Conservation (phyloP, 2,797 vertebrate genomes). For the Sandelia bainsii region DNA sequence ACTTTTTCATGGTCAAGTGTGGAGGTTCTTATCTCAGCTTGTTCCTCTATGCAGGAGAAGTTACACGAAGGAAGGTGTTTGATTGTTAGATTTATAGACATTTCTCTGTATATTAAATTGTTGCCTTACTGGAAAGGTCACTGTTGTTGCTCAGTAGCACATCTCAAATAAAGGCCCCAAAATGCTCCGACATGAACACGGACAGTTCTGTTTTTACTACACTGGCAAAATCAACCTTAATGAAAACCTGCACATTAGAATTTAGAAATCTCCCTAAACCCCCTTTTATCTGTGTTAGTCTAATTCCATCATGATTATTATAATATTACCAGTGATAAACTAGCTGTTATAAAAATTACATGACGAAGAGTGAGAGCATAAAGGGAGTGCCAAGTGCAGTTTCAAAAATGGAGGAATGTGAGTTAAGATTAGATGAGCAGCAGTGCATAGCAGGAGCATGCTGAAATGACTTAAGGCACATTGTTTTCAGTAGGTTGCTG, state of each 20-base stretch:
- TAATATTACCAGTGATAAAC: not conserved
- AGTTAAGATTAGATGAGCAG: conserved; percentile 33
- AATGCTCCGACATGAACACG: not conserved
- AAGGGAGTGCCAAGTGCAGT: not conserved
- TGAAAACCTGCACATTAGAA: conserved; percentile 3
- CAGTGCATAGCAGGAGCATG: conserved; percentile 9
- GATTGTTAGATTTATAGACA: conserved; percentile 22
- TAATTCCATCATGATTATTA: not conserved
- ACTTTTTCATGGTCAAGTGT: conserved; percentile 40
- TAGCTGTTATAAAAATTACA: not conserved
- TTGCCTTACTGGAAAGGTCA: conserved; percentile 9
- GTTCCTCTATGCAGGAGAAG: conserved; percentile 21
- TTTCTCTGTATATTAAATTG: conserved; percentile 18
- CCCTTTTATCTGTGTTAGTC: too few relatives aligned
- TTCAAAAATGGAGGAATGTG: conserved; percentile 14
- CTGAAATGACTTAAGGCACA: conserved; percentile 37
- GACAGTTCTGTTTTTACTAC: not conserved
- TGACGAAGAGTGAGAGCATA: not conserved
- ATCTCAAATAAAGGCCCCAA: not conserved
- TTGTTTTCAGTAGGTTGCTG: conserved; percentile 54
- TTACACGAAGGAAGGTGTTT: conserved; percentile 31
- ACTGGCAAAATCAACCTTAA: not conserved
- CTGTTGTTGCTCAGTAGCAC: not conserved
- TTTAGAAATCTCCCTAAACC: not conserved
- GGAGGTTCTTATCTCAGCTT: conserved; percentile 29